A percentile compares a stretch with the other conserved stretches of the same genome.
These are phyloP conservation scores for Crax fasciolata DNA, from an alignment of 2,797 vertebrate genomes.

Conservation along the genomic window DNA sequence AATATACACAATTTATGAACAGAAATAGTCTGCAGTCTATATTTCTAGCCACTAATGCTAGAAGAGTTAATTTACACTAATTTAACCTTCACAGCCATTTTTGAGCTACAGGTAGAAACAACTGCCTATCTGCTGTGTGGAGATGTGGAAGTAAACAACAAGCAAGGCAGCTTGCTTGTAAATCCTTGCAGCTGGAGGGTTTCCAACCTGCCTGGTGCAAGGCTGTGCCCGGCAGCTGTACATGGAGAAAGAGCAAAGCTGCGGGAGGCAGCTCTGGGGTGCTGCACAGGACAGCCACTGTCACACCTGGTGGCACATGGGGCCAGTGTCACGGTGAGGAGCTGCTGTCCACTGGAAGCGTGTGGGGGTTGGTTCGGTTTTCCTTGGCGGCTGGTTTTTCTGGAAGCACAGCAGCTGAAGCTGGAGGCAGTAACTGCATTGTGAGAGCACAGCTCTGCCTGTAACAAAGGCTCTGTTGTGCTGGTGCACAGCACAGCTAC, in stretches of 20 bases:
- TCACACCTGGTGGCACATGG: neutral
- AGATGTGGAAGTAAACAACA: neutral
- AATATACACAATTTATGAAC: neutral
- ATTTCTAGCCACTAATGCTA: neutral
- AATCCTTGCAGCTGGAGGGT: neutral
- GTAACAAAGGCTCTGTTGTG: slow-evolving; percentile 65
- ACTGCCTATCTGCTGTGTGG: neutral
- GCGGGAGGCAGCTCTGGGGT: neutral
- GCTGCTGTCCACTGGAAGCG: neutral
- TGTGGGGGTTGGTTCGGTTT: neutral
- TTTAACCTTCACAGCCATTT: neutral
- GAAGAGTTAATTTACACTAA: neutral
- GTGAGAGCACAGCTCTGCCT: neutral
- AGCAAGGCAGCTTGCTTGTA: neutral
- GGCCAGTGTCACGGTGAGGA: neutral
- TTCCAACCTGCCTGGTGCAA: neutral
- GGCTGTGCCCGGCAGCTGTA: neutral
- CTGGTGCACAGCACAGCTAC: neutral
- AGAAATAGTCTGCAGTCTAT: neutral
- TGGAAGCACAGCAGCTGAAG: neutral
- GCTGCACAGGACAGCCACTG: neutral
- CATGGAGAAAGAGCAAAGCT: neutral
- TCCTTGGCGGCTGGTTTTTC: slow-evolving; percentile 19
- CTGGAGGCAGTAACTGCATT: slow-evolving; percentile 40
- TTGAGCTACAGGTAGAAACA: neutral